Evolutionary conservation across 2,113 vertebrate genomes (phyloP).

Genomic region (Megaleporinus macrocephalus): DNA sequence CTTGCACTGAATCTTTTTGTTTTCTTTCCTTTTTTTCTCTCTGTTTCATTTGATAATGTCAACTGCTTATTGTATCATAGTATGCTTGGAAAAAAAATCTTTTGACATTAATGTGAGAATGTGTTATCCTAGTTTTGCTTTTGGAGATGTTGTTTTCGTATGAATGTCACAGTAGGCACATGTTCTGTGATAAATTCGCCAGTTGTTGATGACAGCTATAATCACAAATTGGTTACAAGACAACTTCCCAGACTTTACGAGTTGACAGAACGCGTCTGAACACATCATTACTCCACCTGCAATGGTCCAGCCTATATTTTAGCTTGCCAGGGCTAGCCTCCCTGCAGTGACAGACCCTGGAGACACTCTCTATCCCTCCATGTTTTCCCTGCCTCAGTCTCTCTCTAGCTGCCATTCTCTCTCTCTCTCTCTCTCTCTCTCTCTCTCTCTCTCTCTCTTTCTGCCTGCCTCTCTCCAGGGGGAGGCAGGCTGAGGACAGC

Average conservation of each 20-base stretch:
- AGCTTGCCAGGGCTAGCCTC: conserved; percentile 9
- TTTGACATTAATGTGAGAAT: not conserved
- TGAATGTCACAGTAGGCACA: not conserved
- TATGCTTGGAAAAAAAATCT: not conserved
- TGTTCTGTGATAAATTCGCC: not conserved
- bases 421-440: not conserved
- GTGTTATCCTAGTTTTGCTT: not conserved
- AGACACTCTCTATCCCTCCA: conserved; percentile 22
- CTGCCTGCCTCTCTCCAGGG: conserved; percentile 54
- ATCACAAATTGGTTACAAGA: not conserved
- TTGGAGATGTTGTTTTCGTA: too few species aligned
- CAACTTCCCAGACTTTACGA: not conserved
- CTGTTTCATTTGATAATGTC: not conserved
- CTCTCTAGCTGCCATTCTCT: not conserved
- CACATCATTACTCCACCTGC: not conserved
- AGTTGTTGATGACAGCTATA: not conserved
- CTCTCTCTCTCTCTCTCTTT: not conserved
- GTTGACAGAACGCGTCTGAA: not conserved
- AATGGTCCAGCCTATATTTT: conserved; percentile 18
- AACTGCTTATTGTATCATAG: not conserved
- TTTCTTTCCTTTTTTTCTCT: not conserved
- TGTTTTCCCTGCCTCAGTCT: conserved; percentile 17
- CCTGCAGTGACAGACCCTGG: conserved; percentile 10
- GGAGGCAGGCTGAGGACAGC: conserved; percentile 54
- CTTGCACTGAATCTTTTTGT: too few species aligned